Percentiles rank a stretch among this genome's conserved stretches.
Evolutionary conservation across 2,113 vertebrate genomes (phyloP).

Genomic region (Menura novaehollandiae): DNA sequence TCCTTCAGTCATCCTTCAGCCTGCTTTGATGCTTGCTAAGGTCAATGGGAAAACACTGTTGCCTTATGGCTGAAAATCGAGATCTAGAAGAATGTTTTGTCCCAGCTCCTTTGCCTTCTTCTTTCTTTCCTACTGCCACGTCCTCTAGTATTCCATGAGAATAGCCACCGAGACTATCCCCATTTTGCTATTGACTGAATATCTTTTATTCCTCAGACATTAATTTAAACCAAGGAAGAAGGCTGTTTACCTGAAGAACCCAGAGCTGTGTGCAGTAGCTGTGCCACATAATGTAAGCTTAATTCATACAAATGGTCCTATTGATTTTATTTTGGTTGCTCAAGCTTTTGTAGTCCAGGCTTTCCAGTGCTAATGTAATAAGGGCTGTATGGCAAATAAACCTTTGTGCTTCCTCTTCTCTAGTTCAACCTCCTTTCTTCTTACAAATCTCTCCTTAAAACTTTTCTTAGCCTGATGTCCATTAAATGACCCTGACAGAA

Average conservation of each 20-base stretch:
- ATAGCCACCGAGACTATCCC: not conserved
- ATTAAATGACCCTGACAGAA: not conserved
- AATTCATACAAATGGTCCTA: constrained; percentile 27
- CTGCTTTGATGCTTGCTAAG: not conserved
- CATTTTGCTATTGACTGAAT: not conserved
- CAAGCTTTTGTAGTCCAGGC: constrained; percentile 1
- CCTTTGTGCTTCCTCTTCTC: not conserved
- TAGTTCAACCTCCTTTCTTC: not conserved
- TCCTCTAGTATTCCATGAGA: not conserved
- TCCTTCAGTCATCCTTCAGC: not conserved
- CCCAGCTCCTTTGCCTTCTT: not conserved
- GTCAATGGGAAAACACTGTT: not conserved
- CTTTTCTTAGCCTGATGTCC: not conserved
- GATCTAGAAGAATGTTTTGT: not conserved
- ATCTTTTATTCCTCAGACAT: not conserved
- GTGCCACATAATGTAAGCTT: not conserved
- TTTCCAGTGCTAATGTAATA: constrained; percentile 5
- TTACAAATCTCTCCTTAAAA: not conserved
- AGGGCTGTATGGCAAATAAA: not conserved
- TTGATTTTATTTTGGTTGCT: constrained; percentile 34
- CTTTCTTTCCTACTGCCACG: not conserved
- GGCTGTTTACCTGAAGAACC: not conserved
- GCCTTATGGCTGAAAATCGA: not conserved
- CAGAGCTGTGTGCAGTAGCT: not conserved
- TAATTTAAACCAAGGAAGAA: not conserved